Evolutionary conservation across 2,797 vertebrate genomes (phyloP), one percentile per base, ranked within the genome.

Genomic region (Ibycter americanus): DNA sequence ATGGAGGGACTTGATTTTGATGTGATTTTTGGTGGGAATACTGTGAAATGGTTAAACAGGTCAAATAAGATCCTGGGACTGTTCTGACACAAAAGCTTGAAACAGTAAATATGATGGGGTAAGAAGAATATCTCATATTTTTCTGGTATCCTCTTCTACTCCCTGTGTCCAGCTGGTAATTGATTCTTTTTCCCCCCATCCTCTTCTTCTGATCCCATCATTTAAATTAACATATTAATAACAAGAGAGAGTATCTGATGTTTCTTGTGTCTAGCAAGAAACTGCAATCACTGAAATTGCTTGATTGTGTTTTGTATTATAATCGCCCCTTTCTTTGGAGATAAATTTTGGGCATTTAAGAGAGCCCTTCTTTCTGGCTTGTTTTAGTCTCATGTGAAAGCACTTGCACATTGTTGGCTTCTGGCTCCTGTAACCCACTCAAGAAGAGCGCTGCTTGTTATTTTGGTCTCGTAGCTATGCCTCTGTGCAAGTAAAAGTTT

Each of bases 271-370:
- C 47, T 47, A 61, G 12, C 23, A 72, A 74, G 87, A 76, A 63
- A 42, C 26, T 66, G 15, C 17, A 51, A 40, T 73, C 78, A 42
- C 36, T 85, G 46, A 56, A 91, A 25, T 40, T 61, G 8, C 9
- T 61, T 16, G 8, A 31, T 8, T 78, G 10, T 67, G 22, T 65
- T 72, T 66, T 96, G 11, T 82, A 13, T 51, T 58, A 22, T 66
- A 36, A n/a, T 65, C 19, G 11, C 8, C 14, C 3, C 5, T 0
- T 4, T 38, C 52, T 67, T 31, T 8, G 8, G 12, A n/a, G 8
- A 6, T 46, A 42, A 32, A 38, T 15, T 46, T 67, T 40, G 29
- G 56, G 8, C 22, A 22, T 14, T 36, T 59, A 19, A 42, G 32
- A 49, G 79, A 63, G 18, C 22, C 20, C 15, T 80, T 58, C 25